Evolutionary conservation across 2,797 vertebrate species (phyloP), one percentile per base, ranked within the genome.

Genomic region (Leptoclinus maculatus): DNA sequence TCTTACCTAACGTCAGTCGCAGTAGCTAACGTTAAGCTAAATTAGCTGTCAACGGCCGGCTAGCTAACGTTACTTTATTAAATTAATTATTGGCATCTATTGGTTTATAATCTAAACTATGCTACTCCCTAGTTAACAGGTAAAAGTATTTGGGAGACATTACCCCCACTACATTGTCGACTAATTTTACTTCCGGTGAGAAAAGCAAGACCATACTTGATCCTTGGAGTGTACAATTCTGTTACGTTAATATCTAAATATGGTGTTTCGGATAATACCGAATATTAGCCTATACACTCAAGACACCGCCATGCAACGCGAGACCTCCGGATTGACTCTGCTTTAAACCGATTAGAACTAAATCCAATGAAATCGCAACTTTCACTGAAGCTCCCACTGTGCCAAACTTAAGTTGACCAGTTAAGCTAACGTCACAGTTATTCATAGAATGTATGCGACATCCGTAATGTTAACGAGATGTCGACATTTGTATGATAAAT

Each of bases 371-470:
- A 1, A 53, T 34, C 19, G 1, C 11, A 21, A 13, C 13, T 59
- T 43, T 14, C 2, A 21, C 34, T 5, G 7, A 54, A 6, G 8
- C 11, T 23, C 7, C 1, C 11, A 11, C 34, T 5, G 4, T 27
- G 2, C 4, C 16, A n/a, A 17, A 34, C 0, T n/a, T 8, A 21
- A 14, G 4, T 5, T 2, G 5, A 9, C 2, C 9, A 6, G 1
- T 51, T 56, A 56, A 11, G 10, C n/a, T 25, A 21, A 19, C 14
- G 38, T 53, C 7, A 7, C 0, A n/a, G 2, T 11, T 9, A 27
- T 2, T 65, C 9, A 57, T 0, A 4, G 13, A 62, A 66, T 16
- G 47, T 1, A 17, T 45, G 23, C 19, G 21, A 62, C 32, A 65
- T 29, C 11, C 3, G 19, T 2, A 21, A 14, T 1, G 47, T 60